Evolutionary conservation across 2,888 invertebrate species (phyloP), one percentile per base, ranked within the genome.

Genomic region (Drosophila phalerata): DNA sequence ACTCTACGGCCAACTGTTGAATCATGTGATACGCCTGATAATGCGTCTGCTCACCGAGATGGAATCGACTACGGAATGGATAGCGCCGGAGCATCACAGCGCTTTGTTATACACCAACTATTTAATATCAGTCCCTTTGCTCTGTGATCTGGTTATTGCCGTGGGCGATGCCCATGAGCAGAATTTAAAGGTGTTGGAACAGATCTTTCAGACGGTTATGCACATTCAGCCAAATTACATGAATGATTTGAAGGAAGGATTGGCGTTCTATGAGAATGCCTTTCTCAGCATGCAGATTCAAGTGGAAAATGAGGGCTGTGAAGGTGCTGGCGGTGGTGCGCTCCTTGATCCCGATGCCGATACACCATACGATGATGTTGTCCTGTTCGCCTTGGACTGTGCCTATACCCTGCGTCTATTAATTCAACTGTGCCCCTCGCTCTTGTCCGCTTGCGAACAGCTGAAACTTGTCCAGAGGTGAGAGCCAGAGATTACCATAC

Each of bases 91-190:
- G 40, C 94, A 94, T 63, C 95, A 96, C 93, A 95, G 95, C 0
- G 93, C 95, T 6, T 88, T 96, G n/a, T 90, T 97, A 51, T 97
- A 97, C 91, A 94, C 96, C 69, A 95, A 97, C 79, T 97, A 95
- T 91, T 93, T 98, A 73, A 95, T 97, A 83, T 96, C 97, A n/a
- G 94, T 97, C 73, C 96, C 97, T 0, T 95, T 96, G 88, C 92
- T 97, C 56, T 95, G 97, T 93, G 97, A 97, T 90, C 91, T 97
- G 11, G 95, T 96, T 87, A 93, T 95, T 42, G 93, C 96, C 9
- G 97, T 96, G 80, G 96, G 96, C 0, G 93, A 94, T 49, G 94
- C 94, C 52, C 96, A 96, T 89, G 89, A 92, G 0, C 88, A 92
- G 5, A 97, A 97, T 88, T 85, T 92, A 0, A 87, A 90, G 1